Evolutionary conservation across 2,888 invertebrate genomes (phyloP), one percentile per base, ranked within the genome.

Genomic region (Ornithoptera priamus): DNA sequence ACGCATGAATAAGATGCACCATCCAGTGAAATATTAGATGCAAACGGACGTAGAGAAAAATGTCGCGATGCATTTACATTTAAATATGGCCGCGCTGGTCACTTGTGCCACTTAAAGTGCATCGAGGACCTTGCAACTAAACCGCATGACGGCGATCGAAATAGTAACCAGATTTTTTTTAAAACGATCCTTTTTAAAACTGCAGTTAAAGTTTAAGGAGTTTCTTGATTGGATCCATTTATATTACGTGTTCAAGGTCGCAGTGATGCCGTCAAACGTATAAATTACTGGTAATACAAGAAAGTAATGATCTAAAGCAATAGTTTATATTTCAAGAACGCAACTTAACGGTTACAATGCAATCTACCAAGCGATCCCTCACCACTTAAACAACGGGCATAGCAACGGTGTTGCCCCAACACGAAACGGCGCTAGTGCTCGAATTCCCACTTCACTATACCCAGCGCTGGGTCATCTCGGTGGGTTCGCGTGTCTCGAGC

Each of bases 1-100:
- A 76, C 76, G 81, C 78, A 90, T 88, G 88, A 89, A 90, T 84
- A 88, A 88, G 89, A 89, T 84, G 85, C 82, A 77, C 80, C 75
- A 73, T 76, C 81, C 80, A 82, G 84, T 86, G 84, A 89, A 88
- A 88, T 88, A 89, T 89, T 88, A 89, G 86, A 91, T 91, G 89
- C 88, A 87, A 86, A 87, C 80, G 77, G 78, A 78, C 82, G 74
- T 76, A 81, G 75, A 85, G 86, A 90, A 91, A 92, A 90, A 90
- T 90, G 89, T 85, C 79, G 86, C 74, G 68, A 75, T 70, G 71
- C 73, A 91, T 91, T 90, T 85, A 79, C 90, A 92, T 91, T 84
- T 72, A 73, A 77, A 82, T 86, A 88, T 90, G 90, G 90, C 64
- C 65, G 68, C 72, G 69, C 17, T 8, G 60, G 61, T 42, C 59